A percentile compares a stretch with the other conserved stretches of the same genome.
Evolutionary conservation across 2,113 vertebrate genomes (phyloP).

Genomic region (Carettochelys insculpta): DNA sequence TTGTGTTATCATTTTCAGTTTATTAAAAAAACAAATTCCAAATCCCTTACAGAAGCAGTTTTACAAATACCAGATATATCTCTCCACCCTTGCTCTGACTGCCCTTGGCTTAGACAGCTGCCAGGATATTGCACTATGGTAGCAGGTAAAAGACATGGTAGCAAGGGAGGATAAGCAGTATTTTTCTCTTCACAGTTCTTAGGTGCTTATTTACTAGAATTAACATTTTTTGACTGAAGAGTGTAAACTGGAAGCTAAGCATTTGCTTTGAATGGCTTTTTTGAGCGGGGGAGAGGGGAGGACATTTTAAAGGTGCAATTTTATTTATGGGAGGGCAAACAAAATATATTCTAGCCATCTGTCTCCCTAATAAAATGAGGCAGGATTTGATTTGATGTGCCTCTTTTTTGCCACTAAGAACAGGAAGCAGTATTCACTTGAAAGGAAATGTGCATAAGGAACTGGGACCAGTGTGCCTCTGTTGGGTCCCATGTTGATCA

Average conservation of each 20-base stretch:
- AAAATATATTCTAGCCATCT: conserved; percentile 30
- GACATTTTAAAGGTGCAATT: conserved; percentile 7
- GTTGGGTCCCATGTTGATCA: not conserved
- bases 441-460: not conserved
- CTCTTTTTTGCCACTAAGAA: not conserved
- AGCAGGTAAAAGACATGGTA: not conserved
- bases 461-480: not conserved
- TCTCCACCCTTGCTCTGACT: not conserved
- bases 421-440: conserved; percentile 1
- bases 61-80: not conserved
- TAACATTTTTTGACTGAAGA: not conserved
- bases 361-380: conserved; percentile 14
- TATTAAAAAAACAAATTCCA: conserved; percentile 74
- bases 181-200: not conserved
- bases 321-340: conserved; percentile 37
- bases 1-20: conserved; percentile 75
- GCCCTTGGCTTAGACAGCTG: not conserved
- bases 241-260: conserved; percentile 9
- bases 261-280: conserved; percentile 2
- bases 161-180: not conserved
- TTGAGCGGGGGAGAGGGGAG: no score
- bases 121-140: not conserved
- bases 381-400: conserved; percentile 10
- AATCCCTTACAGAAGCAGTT: conserved; percentile 46
- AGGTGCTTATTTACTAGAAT: not conserved